A percentile compares a stretch with the other conserved stretches of the same genome.
These are phyloP conservation scores for Adelosebastes latens DNA, from an alignment of 2,797 vertebrate genomes.

Conservation along the genomic window DNA sequence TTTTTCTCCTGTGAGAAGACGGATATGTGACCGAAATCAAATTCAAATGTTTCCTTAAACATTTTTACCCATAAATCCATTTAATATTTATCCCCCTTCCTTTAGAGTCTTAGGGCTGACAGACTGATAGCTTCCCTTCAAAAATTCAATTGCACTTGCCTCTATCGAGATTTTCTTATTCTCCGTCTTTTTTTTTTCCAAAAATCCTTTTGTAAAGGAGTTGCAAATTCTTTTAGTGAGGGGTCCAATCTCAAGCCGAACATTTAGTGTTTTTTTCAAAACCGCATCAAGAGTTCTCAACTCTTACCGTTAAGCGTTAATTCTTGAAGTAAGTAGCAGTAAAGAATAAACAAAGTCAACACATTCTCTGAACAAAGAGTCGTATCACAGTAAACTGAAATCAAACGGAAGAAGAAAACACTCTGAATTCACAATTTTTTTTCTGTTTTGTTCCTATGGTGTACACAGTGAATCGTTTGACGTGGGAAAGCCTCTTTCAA, in stretches of 20 bases:
- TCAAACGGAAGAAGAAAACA: conserved; percentile 75
- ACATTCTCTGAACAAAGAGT: conserved; percentile 76
- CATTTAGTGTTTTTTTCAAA: conserved; percentile 81
- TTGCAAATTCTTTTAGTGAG: conserved; percentile 84
- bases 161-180: conserved; percentile 87
- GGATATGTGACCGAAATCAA: conserved; percentile 72
- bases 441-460: conserved; percentile 80
- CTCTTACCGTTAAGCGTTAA: conserved; percentile 79
- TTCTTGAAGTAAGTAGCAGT: conserved; percentile 78
- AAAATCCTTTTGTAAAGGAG: conserved; percentile 87
- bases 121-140: conserved; percentile 99
- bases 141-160: conserved; percentile 99
- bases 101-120: conserved; percentile 99
- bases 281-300: conserved; percentile 80
- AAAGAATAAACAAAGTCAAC: conserved; percentile 78
- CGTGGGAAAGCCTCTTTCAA: conserved; percentile 69
- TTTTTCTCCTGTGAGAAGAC: conserved; percentile 74
- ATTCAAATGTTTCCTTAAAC: conserved; percentile 71
- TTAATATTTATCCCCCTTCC: conserved; percentile 90
- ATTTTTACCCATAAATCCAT: conserved; percentile 79
- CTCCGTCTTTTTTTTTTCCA: conserved; percentile 63
- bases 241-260: conserved; percentile 83
- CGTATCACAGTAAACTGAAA: conserved; percentile 80
- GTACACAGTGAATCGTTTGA: conserved; percentile 79
- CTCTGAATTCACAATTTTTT: conserved; percentile 77